Base-by-base conservation (phyloP, 2,888 invertebrate species). In the Hofmannophila pseudospretella region DNA sequence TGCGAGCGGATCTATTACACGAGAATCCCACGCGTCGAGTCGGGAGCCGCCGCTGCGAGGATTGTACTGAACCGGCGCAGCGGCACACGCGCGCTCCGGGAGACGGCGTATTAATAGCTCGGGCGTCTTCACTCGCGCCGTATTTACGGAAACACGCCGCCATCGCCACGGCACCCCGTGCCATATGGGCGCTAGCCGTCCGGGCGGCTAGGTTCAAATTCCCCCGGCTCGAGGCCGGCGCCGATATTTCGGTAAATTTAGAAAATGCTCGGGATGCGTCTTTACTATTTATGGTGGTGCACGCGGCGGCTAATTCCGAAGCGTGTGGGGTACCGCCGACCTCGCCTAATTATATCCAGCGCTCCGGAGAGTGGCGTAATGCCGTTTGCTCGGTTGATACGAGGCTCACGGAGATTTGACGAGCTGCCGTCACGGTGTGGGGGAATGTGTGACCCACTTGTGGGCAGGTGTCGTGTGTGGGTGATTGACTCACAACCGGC, bases 271-370 rank as follows among this genome's bases (percentile, higher is more conserved):
- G 68, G 67, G 69, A 67, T 73, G 66, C 66, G 72, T 70, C 72
- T 84, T 85, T 70, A 76, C 85, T 85, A 85, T 85, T 82, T 85
- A 85, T 81, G 85, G 85, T 79, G 74, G 64, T 74, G 84, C 64
- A 47, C 53, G 69, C 58, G 53, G 60, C 49, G 55, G 65, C 69
- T 70, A 64, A 67, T 61, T 67, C 51, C 51, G 57, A 62, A 49
- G 54, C 68, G 73, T 64, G 78, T 68, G 75, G 68, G 70, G 32
- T 4, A 10, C 4, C 30, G 10, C 9, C 53, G 58, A 64, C 58
- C 60, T 61, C 58, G 41, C 60, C 73, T 75, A 76, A 59, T 60
- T 69, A 34, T 39, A 25, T 39, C 39, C 40, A 33, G 37, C 20
- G 13, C 10, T 3, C 10, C 7, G 20, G 19, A 19, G 5, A 19